Evolutionary conservation across 2,888 invertebrate species (phyloP), one percentile per base, ranked within the genome.

Genomic region (Tetrapedia diversipes): DNA sequence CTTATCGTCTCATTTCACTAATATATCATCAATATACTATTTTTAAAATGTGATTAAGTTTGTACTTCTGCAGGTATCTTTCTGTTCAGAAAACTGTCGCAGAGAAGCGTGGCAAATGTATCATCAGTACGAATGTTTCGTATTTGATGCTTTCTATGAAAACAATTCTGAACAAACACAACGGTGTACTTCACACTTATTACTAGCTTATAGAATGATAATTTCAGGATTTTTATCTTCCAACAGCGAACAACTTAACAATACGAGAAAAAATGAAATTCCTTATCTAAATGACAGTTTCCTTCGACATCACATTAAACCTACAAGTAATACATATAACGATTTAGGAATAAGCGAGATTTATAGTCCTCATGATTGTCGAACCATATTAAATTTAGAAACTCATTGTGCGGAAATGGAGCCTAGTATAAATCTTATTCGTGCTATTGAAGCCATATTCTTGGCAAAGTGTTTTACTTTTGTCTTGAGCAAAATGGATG

Each of bases 111-210:
- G 91, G 91, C 66, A 75, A 6, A 65, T 72, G 19, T 92, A 91
- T 81, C 92, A 93, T 79, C 86, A 84, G 68, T 91, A 87, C 65
- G 93, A 93, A 72, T 93, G 93, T 73, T 65, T 72, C 29, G 84
- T 92, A 27, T 88, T 92, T 22, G 78, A 88, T 68, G 83, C 87
- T 63, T 89, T 92, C 67, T 83, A 83, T 56, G 86, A 88, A 14
- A 84, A 80, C 0, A 72, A 80, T 7, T 56, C 66, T 22, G 68
- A 71, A 1, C 70, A 80, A 24, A 54, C 63, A 22, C 60, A 69
- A 11, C 67, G 79, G 8, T 82, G 79, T 37, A 75, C 81, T 32
- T 89, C 90, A 10, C 80, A 88, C 19, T 72, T 89, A 6, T 77
- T 88, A 47, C 80, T 91, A 43, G 90, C 90, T 1, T 91, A 89